Evolutionary conservation across 2,797 vertebrate species (phyloP).

Genomic region (Hypotaenidia philippensis): DNA sequence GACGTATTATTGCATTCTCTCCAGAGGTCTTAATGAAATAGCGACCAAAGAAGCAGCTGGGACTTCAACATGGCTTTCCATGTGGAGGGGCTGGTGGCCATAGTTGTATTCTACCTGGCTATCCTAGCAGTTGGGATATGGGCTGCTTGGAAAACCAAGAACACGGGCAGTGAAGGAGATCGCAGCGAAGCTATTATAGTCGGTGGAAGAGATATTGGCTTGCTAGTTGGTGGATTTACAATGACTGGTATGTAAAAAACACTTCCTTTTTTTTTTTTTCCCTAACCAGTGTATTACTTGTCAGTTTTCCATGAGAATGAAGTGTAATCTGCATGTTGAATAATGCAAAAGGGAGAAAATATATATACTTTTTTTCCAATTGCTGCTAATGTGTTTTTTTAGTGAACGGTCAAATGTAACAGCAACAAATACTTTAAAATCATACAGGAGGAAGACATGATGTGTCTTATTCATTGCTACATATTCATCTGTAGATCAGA

Average conservation of each 20-base stretch:
- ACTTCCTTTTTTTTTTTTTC: background rate
- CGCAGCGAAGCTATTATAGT: slow-evolving; percentile 95
- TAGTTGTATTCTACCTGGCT: slow-evolving; percentile 92
- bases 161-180: slow-evolving; percentile 83
- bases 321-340: background rate
- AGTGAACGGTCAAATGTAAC: background rate
- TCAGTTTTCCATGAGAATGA: background rate
- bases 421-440: background rate
- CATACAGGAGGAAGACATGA: background rate
- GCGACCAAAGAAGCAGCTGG: background rate
- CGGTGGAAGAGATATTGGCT: slow-evolving; percentile 94
- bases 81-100: slow-evolving; percentile 92
- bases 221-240: slow-evolving; percentile 96
- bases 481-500: background rate
- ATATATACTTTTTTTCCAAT: background rate
- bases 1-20: slow-evolving; percentile 14
- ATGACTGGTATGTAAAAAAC: slow-evolving; percentile 90
- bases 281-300: background rate
- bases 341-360: background rate
- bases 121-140: slow-evolving; percentile 96
- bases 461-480: background rate
- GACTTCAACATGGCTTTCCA: slow-evolving; percentile 89
- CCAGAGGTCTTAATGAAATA: slow-evolving; percentile 69
- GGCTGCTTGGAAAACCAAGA: slow-evolving; percentile 98
- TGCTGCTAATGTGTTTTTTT: background rate